Conservation (phyloP, 2,797 vertebrate species). For the Clarias platycephalus region DNA sequence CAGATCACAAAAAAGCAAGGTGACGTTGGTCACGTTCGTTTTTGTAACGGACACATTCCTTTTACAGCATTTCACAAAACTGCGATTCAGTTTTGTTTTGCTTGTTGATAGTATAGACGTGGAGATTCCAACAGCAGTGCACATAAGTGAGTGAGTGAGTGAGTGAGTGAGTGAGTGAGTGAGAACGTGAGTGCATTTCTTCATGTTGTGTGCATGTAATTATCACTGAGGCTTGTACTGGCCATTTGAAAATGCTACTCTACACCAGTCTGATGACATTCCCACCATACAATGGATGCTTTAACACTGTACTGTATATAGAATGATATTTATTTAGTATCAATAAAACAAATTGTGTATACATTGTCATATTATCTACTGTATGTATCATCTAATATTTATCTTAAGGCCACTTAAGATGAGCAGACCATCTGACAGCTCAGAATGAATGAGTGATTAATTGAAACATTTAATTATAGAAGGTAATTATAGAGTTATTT, state of each 20-base stretch:
- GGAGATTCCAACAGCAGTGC: conserved; percentile 35
- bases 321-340: neutral
- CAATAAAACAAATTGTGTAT: neutral
- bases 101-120: conserved; percentile 3
- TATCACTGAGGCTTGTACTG: conserved; percentile 27
- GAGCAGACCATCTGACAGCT: conserved; percentile 9
- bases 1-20: conserved; percentile 53
- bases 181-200: conserved; percentile 15
- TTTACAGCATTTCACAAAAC: conserved; percentile 45
- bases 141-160: conserved; percentile 37
- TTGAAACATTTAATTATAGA: no score
- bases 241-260: conserved; percentile 45
- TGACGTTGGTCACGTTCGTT: conserved; percentile 45
- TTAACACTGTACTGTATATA: conserved; percentile 30
- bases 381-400: neutral
- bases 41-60: conserved; percentile 30
- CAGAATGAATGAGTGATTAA: conserved; percentile 29
- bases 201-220: conserved; percentile 12
- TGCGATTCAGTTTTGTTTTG: neutral
- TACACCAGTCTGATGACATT: conserved; percentile 22
- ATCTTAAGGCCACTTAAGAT: conserved; percentile 18
- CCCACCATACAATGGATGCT: neutral
- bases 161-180: neutral
- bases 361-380: neutral
- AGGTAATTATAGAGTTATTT: no score